A percentile compares a stretch with the other conserved stretches of the same genome.
phyloP scores from a whole-genome alignment of 2,113 vertebrate genomes.

The Acanthochromis polyacanthus region DNA sequence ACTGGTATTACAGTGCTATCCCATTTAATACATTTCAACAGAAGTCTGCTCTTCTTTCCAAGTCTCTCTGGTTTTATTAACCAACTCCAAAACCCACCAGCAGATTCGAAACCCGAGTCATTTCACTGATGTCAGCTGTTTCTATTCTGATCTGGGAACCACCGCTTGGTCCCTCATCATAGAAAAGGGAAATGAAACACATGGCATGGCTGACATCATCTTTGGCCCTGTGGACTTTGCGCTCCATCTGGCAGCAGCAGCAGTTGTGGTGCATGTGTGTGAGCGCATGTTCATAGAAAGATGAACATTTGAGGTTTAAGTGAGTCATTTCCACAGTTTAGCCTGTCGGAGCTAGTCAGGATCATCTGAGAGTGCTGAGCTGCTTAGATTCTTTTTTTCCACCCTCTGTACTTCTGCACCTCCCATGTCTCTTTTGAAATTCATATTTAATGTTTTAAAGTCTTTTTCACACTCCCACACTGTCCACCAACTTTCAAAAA shows the following conservation, averaged over 20 bases:
- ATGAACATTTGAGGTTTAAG: conserved; percentile 45
- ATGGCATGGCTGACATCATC: conserved; percentile 60
- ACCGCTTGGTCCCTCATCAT: conserved; percentile 18
- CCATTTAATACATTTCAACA: not conserved
- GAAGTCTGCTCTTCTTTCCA: not conserved
- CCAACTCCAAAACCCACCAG: not conserved
- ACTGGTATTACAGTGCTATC: not conserved
- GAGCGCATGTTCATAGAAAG: conserved; percentile 3
- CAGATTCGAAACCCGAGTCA: conserved; percentile 20
- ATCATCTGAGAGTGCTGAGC: conserved; percentile 29
- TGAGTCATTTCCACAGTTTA: conserved; percentile 63
- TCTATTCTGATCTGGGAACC: conserved; percentile 47
- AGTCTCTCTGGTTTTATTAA: not conserved
- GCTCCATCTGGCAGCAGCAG: conserved; percentile 23
- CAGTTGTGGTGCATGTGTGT: conserved; percentile 11
- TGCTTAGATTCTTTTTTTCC: not conserved
- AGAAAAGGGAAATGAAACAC: conserved; percentile 68
- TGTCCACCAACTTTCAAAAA: too few species aligned
- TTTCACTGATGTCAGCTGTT: conserved; percentile 32
- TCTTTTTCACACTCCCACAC: not conserved
- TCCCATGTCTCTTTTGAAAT: not conserved
- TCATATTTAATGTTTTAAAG: not conserved
- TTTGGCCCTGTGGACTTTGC: conserved; percentile 28
- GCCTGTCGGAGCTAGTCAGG: conserved; percentile 10
- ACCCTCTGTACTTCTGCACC: not conserved